Percentiles rank a stretch among this genome's conserved stretches.
phyloP scores from a whole-genome alignment of 2,888 invertebrate genomes.

The Meandrusa payeni region DNA sequence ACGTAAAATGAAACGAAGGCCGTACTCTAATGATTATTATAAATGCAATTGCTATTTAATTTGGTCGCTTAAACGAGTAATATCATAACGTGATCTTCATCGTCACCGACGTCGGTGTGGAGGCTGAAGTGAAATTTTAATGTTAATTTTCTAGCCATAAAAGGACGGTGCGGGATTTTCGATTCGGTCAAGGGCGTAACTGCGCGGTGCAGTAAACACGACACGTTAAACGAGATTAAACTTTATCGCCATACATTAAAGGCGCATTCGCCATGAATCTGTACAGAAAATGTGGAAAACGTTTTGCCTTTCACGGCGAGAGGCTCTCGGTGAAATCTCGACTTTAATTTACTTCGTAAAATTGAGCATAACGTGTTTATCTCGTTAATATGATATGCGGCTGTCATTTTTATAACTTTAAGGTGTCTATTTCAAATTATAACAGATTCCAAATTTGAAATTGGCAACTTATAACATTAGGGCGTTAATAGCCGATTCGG shows the following conservation, averaged over 20 bases:
- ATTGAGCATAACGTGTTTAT: constrained; percentile 19
- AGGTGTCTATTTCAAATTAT: too few relatives aligned
- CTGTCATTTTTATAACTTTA: constrained; percentile 1
- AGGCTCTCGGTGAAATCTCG: constrained; percentile 20
- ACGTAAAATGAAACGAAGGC: too few relatives aligned
- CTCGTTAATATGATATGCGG: constrained; percentile 15
- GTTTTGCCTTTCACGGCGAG: constrained; percentile 21
- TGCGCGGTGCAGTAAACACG: constrained; percentile 7
- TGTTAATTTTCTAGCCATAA: constrained; percentile 20
- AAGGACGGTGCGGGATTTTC: constrained; percentile 20
- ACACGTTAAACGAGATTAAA: neutral
- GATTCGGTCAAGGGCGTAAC: constrained; percentile 24
- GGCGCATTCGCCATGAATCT: neutral
- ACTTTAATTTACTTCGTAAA: constrained; percentile 21
- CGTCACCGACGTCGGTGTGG: neutral
- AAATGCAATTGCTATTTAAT: neutral
- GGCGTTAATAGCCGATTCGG: too few relatives aligned
- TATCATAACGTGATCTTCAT: neutral
- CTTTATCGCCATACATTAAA: neutral
- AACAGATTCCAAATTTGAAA: too few relatives aligned
- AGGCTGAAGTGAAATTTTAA: constrained; percentile 18
- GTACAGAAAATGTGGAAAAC: constrained; percentile 20
- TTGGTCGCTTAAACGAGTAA: constrained; percentile 3
- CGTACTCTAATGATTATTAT: too few relatives aligned
- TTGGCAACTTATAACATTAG: too few relatives aligned